A percentile compares a stretch with the other conserved stretches of the same genome.
Evolutionary conservation across 37 sponge, comb jelly and placozoan species (phyloP).

Genomic region (Hexactinellida sp.): DNA sequence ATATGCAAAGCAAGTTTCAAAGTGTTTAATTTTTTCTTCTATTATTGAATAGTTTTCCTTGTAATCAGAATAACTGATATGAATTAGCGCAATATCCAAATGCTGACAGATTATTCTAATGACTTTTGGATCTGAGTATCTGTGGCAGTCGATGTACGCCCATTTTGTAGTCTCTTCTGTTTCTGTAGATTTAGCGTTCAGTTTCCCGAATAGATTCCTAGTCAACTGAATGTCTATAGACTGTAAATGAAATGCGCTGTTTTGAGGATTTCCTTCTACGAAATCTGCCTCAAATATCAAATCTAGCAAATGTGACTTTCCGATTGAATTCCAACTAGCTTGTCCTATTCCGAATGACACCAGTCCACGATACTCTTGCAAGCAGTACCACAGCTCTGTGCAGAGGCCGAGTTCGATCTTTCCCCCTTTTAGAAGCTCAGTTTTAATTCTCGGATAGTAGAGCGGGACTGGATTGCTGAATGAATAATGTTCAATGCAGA

Average conservation of each 20-base stretch:
- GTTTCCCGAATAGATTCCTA: not conserved
- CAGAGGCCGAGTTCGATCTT: not conserved
- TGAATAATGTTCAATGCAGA: conserved; percentile 13
- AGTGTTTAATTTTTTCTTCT: too few species aligned
- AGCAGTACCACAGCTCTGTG: not conserved
- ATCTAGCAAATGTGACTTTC: not conserved
- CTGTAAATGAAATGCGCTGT: not conserved
- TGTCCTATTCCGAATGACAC: not conserved
- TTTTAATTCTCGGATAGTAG: not conserved
- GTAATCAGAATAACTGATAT: not conserved
- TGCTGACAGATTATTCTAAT: not conserved
- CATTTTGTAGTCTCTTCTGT: not conserved
- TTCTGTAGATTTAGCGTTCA: not conserved
- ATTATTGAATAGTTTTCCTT: not conserved
- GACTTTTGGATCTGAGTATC: not conserved
- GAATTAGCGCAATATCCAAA: conserved; percentile 7
- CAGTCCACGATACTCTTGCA: not conserved
- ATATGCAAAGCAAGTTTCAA: not conserved
- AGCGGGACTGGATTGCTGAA: not conserved
- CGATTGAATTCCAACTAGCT: not conserved
- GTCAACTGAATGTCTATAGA: not conserved
- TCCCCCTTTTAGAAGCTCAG: not conserved
- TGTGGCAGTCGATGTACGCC: not conserved
- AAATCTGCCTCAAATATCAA: not conserved
- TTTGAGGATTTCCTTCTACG: not conserved